Percentiles rank a stretch among this genome's conserved stretches.
Conservation (phyloP, 2,113 vertebrate species). For the Pollimyrus isidori region DNA sequence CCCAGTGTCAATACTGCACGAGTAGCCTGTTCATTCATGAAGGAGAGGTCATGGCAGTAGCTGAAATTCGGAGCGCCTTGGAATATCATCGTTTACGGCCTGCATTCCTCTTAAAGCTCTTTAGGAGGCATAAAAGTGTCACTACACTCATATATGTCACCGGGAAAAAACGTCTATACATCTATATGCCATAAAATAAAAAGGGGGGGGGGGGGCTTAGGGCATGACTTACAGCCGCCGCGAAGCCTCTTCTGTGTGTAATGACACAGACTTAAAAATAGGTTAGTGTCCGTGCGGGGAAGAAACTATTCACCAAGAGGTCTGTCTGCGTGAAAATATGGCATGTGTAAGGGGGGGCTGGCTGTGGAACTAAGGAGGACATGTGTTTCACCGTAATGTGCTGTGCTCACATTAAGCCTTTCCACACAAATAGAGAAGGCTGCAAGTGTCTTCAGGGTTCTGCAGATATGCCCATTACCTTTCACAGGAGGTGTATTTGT, state of each 20-base stretch:
- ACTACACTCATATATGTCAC: slow-evolving; percentile 77
- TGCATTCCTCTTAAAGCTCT: slow-evolving; percentile 72
- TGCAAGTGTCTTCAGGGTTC: neutral
- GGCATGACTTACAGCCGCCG: slow-evolving; percentile 33
- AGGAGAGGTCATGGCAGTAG: slow-evolving; percentile 73
- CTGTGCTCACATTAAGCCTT: neutral
- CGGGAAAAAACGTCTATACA: slow-evolving; percentile 71
- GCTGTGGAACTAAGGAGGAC: neutral
- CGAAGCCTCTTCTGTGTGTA: slow-evolving; percentile 24
- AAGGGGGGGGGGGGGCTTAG: slow-evolving; percentile 55
- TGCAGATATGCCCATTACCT: neutral
- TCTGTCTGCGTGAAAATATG: neutral
- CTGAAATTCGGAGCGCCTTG: slow-evolving; percentile 76
- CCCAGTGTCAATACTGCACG: slow-evolving; percentile 20
- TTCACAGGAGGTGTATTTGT: neutral
- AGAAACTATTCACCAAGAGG: slow-evolving; percentile 47
- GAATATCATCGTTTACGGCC: slow-evolving; percentile 79
- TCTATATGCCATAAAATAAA: slow-evolving; percentile 84
- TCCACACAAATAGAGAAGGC: neutral
- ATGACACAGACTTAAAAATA: slow-evolving; percentile 8
- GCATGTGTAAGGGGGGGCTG: neutral
- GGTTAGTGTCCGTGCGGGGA: neutral
- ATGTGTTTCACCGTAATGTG: neutral
- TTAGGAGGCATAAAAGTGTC: slow-evolving; percentile 91
- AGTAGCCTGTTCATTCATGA: slow-evolving; percentile 69